Conservation (phyloP, 2,113 vertebrate species). For the Notothenia rossii region DNA sequence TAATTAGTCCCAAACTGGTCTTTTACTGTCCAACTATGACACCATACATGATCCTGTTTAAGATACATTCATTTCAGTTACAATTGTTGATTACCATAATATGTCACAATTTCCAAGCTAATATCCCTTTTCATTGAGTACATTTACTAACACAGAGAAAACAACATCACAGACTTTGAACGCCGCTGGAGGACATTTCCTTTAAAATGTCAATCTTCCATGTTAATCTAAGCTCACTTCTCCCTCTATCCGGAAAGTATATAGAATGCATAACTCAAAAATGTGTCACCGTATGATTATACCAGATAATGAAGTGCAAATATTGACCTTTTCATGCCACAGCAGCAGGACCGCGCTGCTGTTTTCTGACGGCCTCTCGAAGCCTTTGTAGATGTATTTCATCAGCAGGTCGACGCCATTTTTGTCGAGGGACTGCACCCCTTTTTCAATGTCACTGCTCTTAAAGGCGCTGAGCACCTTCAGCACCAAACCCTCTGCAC, state of each 20-base stretch:
- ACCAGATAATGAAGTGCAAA: neutral
- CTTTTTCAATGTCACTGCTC: constrained; percentile 96
- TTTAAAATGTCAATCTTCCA: neutral
- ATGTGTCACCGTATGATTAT: neutral
- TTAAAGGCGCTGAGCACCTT: constrained; percentile 98
- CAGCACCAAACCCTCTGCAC: constrained; percentile 94
- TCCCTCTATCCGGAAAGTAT: neutral
- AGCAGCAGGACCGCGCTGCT: constrained; percentile 96
- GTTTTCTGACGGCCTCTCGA: constrained; percentile 97
- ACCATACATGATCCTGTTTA: neutral
- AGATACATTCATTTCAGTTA: neutral
- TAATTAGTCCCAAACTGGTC: too few species aligned
- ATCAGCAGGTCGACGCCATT: constrained; percentile 95
- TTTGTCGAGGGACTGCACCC: constrained; percentile 94
- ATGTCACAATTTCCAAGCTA: too few species aligned
- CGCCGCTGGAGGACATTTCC: neutral
- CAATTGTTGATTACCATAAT: neutral
- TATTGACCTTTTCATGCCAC: constrained; percentile 97
- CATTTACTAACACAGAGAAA: neutral
- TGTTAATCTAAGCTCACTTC: neutral
- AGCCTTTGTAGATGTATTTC: constrained; percentile 99
- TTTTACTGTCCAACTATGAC: too few species aligned
- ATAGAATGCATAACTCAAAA: neutral
- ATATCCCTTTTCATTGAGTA: too few species aligned
- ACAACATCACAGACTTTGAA: neutral